Percentiles rank a stretch among this genome's conserved stretches.
Evolutionary conservation across 2,797 vertebrate species (phyloP).

Genomic region (Sebastes melanostomus): DNA sequence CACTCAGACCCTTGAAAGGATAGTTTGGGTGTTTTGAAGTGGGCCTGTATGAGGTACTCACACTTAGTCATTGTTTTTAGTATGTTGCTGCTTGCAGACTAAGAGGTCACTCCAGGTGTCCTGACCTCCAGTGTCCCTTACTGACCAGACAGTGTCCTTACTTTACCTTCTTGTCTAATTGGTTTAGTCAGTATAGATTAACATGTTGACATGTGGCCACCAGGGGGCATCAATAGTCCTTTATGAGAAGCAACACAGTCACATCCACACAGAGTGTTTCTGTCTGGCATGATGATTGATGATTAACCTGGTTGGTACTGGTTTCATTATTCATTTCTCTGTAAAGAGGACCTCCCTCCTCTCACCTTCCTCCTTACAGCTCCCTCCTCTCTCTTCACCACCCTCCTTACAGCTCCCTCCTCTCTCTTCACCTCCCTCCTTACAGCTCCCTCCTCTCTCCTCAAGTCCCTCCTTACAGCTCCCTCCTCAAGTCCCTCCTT

Average conservation of each 20-base stretch:
- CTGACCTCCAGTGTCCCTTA: background rate
- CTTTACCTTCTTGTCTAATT: constrained; percentile 25
- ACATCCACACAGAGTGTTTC: background rate
- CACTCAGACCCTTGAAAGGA: too few relatives aligned
- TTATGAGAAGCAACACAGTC: background rate
- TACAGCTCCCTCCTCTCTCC: too few relatives aligned
- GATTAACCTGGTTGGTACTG: background rate
- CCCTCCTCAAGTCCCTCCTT: too few relatives aligned
- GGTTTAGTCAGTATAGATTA: constrained; percentile 42
- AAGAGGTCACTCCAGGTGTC: background rate
- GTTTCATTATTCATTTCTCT: background rate
- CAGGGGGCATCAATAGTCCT: constrained; percentile 13
- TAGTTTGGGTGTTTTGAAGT: too few relatives aligned
- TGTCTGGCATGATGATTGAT: background rate
- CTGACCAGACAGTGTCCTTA: constrained; percentile 8
- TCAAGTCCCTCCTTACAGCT: too few relatives aligned
- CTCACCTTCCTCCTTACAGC: too few relatives aligned
- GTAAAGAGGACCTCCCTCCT: too few relatives aligned
- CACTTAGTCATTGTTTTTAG: fast-evolving
- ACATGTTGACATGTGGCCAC: constrained; percentile 12
- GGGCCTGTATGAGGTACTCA: too few relatives aligned
- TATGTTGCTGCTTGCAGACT: background rate
- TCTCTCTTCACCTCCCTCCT: fast-evolving
- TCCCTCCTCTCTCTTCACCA: too few relatives aligned
- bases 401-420: too few relatives aligned